phyloP scores from a whole-genome alignment of 2,113 vertebrate species.

The Alosa alosa region DNA sequence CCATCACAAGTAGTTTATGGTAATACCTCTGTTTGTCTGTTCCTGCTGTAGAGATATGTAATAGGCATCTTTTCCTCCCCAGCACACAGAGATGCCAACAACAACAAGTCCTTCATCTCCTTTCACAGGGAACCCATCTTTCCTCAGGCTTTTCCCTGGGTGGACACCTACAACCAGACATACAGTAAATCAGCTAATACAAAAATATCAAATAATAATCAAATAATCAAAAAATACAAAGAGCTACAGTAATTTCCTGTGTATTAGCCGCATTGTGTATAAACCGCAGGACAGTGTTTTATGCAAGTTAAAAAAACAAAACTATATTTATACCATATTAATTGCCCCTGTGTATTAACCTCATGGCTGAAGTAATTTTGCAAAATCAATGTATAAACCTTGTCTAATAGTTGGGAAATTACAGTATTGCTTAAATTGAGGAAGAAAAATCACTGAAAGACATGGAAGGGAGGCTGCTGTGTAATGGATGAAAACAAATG shows the following conservation, averaged over 20 bases:
- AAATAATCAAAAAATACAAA: too few relatives aligned
- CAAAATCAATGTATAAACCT: too few relatives aligned
- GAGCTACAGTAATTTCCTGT: background rate
- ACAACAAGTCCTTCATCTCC: conserved; percentile 74
- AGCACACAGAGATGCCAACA: conserved; percentile 89
- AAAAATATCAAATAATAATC: too few relatives aligned
- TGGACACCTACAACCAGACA: conserved; percentile 27
- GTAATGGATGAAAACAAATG: background rate
- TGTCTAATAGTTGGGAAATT: too few relatives aligned
- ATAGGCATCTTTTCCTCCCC: conserved; percentile 93
- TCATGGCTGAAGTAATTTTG: too few relatives aligned
- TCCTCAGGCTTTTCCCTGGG: conserved; percentile 43
- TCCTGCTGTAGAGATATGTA: conserved; percentile 86
- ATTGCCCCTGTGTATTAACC: too few relatives aligned
- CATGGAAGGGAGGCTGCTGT: background rate
- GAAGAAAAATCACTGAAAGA: background rate
- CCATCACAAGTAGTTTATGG: background rate
- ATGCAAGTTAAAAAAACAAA: too few relatives aligned
- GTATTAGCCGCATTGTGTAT: too few relatives aligned
- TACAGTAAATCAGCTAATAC: background rate
- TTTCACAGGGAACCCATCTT: conserved; percentile 80
- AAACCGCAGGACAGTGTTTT: too few relatives aligned
- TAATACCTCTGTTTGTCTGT: conserved; percentile 75
- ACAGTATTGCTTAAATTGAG: background rate
- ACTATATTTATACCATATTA: too few relatives aligned